phyloP scores from a whole-genome alignment of 2,888 invertebrate genomes.

The Sericinus montela region DNA sequence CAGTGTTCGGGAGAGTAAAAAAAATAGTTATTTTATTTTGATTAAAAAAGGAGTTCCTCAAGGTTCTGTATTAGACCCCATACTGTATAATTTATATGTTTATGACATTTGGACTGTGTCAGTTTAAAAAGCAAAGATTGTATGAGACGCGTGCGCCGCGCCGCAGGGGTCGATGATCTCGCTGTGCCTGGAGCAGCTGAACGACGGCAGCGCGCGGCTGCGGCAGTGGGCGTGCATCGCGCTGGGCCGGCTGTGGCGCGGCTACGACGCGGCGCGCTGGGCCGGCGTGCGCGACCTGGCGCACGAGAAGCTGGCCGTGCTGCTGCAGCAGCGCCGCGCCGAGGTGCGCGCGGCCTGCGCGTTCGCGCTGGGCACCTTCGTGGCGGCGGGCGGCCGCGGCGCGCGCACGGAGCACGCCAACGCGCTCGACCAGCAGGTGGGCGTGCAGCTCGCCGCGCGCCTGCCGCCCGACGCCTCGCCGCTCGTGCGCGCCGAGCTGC shows the following conservation, averaged over 20 bases:
- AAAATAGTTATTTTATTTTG: too few relatives aligned
- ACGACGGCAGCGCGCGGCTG: slow-evolving; percentile 84
- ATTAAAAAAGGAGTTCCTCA: too few relatives aligned
- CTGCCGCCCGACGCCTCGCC: slow-evolving; percentile 90
- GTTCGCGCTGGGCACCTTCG: slow-evolving; percentile 96
- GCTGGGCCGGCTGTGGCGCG: slow-evolving; percentile 94
- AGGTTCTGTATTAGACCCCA: too few relatives aligned
- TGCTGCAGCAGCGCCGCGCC: slow-evolving; percentile 89
- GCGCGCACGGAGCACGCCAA: slow-evolving; percentile 95
- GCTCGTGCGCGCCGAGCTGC: slow-evolving; percentile 91
- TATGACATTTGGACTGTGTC: too few relatives aligned
- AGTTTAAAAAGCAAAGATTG: too few relatives aligned
- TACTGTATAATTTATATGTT: too few relatives aligned
- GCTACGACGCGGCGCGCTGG: slow-evolving; percentile 94
- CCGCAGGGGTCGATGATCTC: slow-evolving; percentile 93
- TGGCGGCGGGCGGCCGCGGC: slow-evolving; percentile 87
- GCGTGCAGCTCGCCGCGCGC: slow-evolving; percentile 89
- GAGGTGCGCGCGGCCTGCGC: slow-evolving; percentile 97
- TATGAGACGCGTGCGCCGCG: too few relatives aligned
- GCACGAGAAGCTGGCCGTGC: slow-evolving; percentile 94
- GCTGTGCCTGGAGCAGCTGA: slow-evolving; percentile 93
- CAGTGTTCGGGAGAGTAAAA: too few relatives aligned
- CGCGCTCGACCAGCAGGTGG: slow-evolving; percentile 95
- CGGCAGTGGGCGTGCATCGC: slow-evolving; percentile 96
- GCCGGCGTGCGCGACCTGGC: slow-evolving; percentile 96